phyloP scores from a whole-genome alignment of 2,113 vertebrate species.

The Australoheros scitulus region DNA sequence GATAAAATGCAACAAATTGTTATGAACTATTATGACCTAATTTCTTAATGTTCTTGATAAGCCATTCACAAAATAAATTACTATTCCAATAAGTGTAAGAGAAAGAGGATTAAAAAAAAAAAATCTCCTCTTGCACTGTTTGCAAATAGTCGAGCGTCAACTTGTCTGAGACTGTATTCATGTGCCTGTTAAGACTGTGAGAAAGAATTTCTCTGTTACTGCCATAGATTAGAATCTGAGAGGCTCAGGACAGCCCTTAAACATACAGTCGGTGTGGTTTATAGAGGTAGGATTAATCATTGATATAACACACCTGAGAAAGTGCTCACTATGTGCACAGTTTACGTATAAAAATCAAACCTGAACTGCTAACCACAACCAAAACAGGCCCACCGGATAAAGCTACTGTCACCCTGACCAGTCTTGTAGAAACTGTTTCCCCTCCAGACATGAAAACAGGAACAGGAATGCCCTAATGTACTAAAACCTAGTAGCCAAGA shows the following conservation, averaged over 20 bases:
- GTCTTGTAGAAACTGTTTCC: background rate
- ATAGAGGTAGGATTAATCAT: background rate
- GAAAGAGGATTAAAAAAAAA: no score
- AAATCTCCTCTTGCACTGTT: no score
- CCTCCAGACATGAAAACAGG: background rate
- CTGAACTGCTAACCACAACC: background rate
- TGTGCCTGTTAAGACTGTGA: background rate
- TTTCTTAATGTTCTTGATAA: background rate
- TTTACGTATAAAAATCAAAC: slow-evolving; percentile 3
- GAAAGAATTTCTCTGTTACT: background rate
- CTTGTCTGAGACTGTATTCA: background rate
- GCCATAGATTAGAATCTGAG: background rate
- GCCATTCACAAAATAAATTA: background rate
- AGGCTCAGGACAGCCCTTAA: background rate
- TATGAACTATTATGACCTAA: background rate
- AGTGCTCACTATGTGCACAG: background rate
- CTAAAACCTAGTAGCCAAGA: background rate
- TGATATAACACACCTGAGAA: background rate
- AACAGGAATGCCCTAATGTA: background rate
- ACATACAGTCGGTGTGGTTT: background rate
- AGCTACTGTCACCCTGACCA: background rate
- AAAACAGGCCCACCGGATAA: background rate
- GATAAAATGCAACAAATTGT: background rate
- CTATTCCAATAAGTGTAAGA: background rate
- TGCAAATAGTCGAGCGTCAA: background rate